phyloP scores from a whole-genome alignment of 2,797 vertebrate genomes.

The Botia kubotai region DNA sequence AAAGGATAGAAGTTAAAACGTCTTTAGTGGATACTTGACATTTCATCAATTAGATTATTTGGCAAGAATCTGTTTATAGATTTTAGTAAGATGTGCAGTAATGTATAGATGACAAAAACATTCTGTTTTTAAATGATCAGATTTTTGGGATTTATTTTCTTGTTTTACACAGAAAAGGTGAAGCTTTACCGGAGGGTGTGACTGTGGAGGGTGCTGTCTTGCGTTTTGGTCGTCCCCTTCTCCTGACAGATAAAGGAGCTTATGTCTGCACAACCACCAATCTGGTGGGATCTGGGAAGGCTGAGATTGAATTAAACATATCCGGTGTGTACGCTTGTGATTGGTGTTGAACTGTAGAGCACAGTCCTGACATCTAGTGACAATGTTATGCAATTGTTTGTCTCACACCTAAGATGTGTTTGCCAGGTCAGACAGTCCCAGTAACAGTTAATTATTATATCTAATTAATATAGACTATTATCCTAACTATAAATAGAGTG shows the following conservation, averaged over 20 bases:
- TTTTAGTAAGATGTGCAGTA: background rate
- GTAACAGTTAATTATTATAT: too few relatives aligned
- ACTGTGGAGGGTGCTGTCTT: slow-evolving; percentile 79
- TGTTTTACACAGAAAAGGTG: slow-evolving; percentile 73
- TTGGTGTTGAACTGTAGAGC: background rate
- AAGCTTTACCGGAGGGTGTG: slow-evolving; percentile 78
- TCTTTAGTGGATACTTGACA: background rate
- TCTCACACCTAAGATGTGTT: background rate
- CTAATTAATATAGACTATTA: too few relatives aligned
- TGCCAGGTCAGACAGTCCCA: too few relatives aligned
- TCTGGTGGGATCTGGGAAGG: slow-evolving; percentile 67
- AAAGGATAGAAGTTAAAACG: too few relatives aligned
- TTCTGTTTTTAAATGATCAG: background rate
- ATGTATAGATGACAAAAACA: background rate
- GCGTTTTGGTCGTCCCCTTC: slow-evolving; percentile 78
- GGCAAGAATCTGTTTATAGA: background rate
- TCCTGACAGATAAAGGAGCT: slow-evolving; percentile 73
- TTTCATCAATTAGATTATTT: background rate
- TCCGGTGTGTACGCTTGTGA: slow-evolving; percentile 66
- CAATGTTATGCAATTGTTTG: slow-evolving; percentile 11
- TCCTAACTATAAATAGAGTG: too few relatives aligned
- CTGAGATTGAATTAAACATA: slow-evolving; percentile 71
- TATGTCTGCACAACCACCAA: slow-evolving; percentile 85
- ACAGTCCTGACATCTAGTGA: slow-evolving; percentile 54
- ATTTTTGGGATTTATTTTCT: slow-evolving; percentile 24